Evolutionary conservation across 2,888 invertebrate genomes (phyloP), one percentile per base, ranked within the genome.

Genomic region (Tortricodes alternella): DNA sequence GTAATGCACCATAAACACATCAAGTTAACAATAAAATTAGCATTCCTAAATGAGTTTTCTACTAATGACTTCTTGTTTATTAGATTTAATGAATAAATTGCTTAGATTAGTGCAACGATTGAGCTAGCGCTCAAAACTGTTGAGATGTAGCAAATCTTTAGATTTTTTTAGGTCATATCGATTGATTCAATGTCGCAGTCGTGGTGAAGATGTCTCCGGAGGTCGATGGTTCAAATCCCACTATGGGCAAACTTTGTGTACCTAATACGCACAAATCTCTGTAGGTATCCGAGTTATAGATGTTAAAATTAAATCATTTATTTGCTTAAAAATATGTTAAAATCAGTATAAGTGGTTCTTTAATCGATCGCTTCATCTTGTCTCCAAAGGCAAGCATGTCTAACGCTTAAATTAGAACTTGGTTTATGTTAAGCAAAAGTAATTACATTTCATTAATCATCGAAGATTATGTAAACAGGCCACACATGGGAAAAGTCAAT

Each of bases 31-130:
- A 56, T 56, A 56, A 56, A 56, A 56, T 56, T 56, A 13, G 44
- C 56, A 56, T 56, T 56, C 37, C 50, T 56, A 56, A 56, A 56
- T 56, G 49, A 56, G 56, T 44, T 56, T 56, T 37, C 56, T 43
- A 38, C 50, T 56, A 56, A 55, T 49, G 56, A 50, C 21, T 23
- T 38, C 56, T 56, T 38, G 55, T 48, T 55, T 51, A 53, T 34
- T 39, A 43, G 48, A 29, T 44, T 49, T 55, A 55, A 55, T 55
- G 55, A 55, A 55, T 55, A 55, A 55, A 27, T 55, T 49, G 55
- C 41, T 21, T 35, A 37, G 35, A 43, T 53, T 41, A 34, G 48
- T 27, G 27, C 21, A 35, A 43, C 18, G 24, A 15, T 9, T 6
- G 23, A n/a, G 24, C n/a, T 21, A 35, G 41, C 7, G 39, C 24